A percentile compares a stretch with the other conserved stretches of the same genome.
phyloP scores from a whole-genome alignment of 2,888 invertebrate genomes.

The Liopterus haemorrhoidalis region DNA sequence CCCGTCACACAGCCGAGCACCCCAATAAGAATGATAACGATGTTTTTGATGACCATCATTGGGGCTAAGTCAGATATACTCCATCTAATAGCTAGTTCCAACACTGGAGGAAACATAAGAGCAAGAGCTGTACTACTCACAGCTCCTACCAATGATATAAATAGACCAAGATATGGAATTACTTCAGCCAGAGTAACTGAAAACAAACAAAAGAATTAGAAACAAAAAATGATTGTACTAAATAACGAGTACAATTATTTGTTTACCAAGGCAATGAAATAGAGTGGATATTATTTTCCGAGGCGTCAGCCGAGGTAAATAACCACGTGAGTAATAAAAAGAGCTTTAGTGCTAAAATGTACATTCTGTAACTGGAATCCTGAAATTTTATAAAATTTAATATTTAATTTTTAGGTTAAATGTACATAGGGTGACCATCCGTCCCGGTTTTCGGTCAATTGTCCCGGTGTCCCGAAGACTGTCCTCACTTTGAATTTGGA shows the following conservation, averaged over 20 bases:
- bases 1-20: constrained; percentile 67
- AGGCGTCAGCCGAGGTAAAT: no score
- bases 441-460: no score
- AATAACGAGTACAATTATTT: background rate
- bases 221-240: constrained; percentile 7
- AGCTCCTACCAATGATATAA: constrained; percentile 89
- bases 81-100: constrained; percentile 69
- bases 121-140: constrained; percentile 83
- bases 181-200: constrained; percentile 78
- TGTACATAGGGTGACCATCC: no score
- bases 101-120: constrained; percentile 79
- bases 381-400: no score
- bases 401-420: no score
- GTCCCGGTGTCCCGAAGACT: no score
- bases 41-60: constrained; percentile 53
- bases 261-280: no score
- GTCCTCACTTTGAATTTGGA: no score
- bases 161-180: constrained; percentile 77
- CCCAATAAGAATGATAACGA: constrained; percentile 60
- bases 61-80: constrained; percentile 52
- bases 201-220: constrained; percentile 34
- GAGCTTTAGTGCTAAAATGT: no score
- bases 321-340: no score
- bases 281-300: no score
- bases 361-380: no score